Evolutionary conservation across 2,797 vertebrate species (phyloP).

Genomic region (Rhinatrema bivittatum): DNA sequence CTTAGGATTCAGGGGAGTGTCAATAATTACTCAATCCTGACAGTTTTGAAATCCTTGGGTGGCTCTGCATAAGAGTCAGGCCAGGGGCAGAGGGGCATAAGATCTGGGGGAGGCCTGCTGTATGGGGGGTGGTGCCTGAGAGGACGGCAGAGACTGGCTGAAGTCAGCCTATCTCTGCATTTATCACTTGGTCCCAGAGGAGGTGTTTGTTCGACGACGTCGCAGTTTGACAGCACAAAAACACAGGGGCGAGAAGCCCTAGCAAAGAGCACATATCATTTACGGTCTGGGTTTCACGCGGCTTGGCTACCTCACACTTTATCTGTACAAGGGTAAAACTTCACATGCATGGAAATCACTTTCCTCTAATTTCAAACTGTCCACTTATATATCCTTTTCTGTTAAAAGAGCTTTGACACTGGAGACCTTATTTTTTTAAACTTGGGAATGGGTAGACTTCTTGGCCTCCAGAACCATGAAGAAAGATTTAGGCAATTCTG

Average conservation of each 20-base stretch:
- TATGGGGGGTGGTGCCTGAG: slow-evolving; percentile 12
- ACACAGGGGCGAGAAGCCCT: slow-evolving; percentile 54
- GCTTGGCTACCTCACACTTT: slow-evolving; percentile 34
- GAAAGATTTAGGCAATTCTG: too few relatives aligned
- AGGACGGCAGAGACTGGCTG: slow-evolving; percentile 55
- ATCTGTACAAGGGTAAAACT: slow-evolving; percentile 38
- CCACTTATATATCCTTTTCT: too few relatives aligned
- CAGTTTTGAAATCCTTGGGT: slow-evolving; percentile 10
- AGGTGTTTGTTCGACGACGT: slow-evolving; percentile 83
- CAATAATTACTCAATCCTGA: slow-evolving; percentile 27
- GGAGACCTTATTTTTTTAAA: too few relatives aligned
- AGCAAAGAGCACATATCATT: slow-evolving; percentile 61
- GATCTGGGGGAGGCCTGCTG: background rate
- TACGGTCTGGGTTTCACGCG: slow-evolving; percentile 54
- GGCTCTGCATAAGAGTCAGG: slow-evolving; percentile 12
- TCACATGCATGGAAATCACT: slow-evolving; percentile 9
- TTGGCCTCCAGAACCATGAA: too few relatives aligned
- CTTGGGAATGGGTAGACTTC: too few relatives aligned
- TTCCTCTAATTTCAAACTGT: slow-evolving; percentile 3
- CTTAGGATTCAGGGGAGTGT: slow-evolving; percentile 8
- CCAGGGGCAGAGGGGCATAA: background rate
- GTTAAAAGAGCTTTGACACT: too few relatives aligned
- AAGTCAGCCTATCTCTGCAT: slow-evolving; percentile 71
- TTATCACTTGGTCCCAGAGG: slow-evolving; percentile 72
- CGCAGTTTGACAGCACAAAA: slow-evolving; percentile 68